These are phyloP conservation scores for Neocloeon triangulifer DNA, from an alignment of 1,140 invertebrate species.

Conservation along the genomic window DNA sequence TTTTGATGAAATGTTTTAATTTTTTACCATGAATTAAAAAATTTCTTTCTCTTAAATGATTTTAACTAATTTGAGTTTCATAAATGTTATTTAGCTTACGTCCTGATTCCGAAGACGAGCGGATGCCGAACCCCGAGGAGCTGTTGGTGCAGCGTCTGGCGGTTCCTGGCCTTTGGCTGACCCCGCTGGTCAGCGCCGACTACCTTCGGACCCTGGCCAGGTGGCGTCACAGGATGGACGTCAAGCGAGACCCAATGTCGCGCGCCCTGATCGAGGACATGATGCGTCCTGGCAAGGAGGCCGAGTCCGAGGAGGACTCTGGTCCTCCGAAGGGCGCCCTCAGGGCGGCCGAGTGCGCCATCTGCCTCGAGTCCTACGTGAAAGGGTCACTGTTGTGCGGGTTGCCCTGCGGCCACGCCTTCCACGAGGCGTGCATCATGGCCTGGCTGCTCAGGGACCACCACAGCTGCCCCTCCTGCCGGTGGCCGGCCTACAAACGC, in stretches of 20 bases:
- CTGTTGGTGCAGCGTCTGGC: constrained; percentile 19
- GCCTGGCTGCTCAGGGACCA: constrained; percentile 24
- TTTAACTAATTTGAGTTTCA: no score
- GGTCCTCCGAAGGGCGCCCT: constrained; percentile 13
- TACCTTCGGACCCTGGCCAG: constrained; percentile 27
- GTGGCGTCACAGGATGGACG: constrained; percentile 16
- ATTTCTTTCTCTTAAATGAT: no score
- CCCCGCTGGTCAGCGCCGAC: constrained; percentile 18
- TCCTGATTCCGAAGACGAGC: no score
- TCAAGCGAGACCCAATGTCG: neutral
- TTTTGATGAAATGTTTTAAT: no score
- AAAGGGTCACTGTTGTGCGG: constrained; percentile 19
- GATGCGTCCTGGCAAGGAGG: neutral
- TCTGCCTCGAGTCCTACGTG: constrained; percentile 26
- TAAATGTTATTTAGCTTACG: no score
- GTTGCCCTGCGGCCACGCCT: constrained; percentile 27
- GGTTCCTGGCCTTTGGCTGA: constrained; percentile 23
- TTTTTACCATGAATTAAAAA: no score
- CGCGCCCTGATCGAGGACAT: neutral
- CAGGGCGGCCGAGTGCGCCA: constrained; percentile 21
- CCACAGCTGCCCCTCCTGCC: constrained; percentile 28
- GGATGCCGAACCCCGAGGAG: no score
- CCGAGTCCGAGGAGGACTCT: neutral
- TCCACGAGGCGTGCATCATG: constrained; percentile 25
- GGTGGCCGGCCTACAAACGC: constrained; percentile 26